phyloP scores from a whole-genome alignment of 2,797 vertebrate species.

The Gymnopithys bicolor region DNA sequence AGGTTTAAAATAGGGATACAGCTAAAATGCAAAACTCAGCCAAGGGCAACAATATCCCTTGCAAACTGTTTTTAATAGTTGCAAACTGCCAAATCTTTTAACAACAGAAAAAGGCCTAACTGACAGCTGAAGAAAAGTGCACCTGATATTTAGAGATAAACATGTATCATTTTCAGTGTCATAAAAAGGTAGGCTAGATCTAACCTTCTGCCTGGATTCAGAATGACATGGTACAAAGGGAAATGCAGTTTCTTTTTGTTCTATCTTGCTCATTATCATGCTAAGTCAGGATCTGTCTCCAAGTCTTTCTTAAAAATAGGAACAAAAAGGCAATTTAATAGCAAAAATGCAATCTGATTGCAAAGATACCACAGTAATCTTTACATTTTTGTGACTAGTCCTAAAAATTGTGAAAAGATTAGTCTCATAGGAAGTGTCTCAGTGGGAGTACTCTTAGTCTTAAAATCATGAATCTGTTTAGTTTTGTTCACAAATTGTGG shows the following conservation, averaged over 20 bases:
- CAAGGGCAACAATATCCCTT: constrained; percentile 34
- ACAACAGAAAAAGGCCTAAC: constrained; percentile 8
- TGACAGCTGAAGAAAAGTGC: constrained; percentile 17
- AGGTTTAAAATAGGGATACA: constrained; percentile 45
- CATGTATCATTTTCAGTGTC: background rate
- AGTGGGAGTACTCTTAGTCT: background rate
- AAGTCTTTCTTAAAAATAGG: background rate
- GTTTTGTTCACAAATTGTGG: background rate
- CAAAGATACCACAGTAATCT: background rate
- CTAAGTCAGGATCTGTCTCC: background rate
- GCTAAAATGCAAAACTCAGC: constrained; percentile 41
- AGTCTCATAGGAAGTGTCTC: background rate
- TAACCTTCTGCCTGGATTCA: constrained; percentile 21
- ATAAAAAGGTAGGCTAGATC: background rate
- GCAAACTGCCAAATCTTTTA: constrained; percentile 19
- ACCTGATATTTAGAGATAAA: constrained; percentile 38
- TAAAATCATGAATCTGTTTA: background rate
- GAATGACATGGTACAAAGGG: background rate
- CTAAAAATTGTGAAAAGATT: background rate
- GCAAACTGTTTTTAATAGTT: background rate
- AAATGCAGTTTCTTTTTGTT: background rate
- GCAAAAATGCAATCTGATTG: background rate
- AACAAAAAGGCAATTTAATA: background rate
- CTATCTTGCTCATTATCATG: background rate
- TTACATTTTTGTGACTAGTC: background rate